Percentiles rank a stretch among this genome's conserved stretches.
Evolutionary conservation across 2,888 invertebrate genomes (phyloP).

Genomic region (Norana najaformis): DNA sequence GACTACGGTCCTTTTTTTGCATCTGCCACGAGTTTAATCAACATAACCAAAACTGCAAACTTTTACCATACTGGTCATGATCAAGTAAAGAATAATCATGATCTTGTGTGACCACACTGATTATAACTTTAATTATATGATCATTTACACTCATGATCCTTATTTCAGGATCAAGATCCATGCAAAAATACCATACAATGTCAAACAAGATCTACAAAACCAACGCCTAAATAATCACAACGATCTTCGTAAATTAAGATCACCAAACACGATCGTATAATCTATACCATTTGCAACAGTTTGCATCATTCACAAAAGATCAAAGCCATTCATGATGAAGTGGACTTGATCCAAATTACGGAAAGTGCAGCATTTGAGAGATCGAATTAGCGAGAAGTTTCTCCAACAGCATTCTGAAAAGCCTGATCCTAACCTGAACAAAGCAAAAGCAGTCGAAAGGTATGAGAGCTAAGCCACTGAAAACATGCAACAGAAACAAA

Average conservation of each 20-base stretch:
- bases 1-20: too few relatives aligned
- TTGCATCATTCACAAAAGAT: background rate
- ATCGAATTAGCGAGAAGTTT: background rate
- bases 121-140: background rate
- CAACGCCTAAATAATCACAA: background rate
- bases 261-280: background rate
- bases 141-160: background rate
- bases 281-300: background rate
- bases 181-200: background rate
- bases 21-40: background rate
- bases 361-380: constrained; percentile 4
- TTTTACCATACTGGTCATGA: background rate
- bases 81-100: background rate
- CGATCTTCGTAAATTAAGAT: background rate
- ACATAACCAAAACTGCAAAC: background rate
- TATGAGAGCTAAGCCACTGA: background rate
- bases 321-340: background rate
- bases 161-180: background rate
- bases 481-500: background rate
- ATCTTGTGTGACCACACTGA: background rate
- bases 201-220: background rate
- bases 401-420: background rate
- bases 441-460: background rate
- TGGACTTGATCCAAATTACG: background rate
- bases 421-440: background rate